Evolutionary conservation across 2,888 invertebrate genomes (phyloP).

Genomic region (Pemphredon lugubris): DNA sequence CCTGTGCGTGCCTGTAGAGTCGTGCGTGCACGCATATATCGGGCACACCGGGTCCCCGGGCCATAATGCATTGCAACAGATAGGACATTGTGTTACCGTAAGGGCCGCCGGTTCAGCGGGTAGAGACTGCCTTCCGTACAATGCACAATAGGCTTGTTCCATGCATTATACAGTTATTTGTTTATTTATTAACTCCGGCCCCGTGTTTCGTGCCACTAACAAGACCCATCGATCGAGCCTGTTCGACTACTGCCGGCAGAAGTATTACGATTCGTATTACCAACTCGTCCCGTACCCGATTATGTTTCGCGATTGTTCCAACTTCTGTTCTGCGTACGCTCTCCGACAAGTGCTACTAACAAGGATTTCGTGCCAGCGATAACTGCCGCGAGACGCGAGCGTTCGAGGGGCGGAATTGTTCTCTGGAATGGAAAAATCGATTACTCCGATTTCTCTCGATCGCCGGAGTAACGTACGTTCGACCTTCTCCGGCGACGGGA

Average conservation of each 20-base stretch:
- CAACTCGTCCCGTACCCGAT: no score
- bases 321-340: no score
- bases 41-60: conserved; percentile 29
- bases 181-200: conserved; percentile 61
- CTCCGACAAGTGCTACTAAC: no score
- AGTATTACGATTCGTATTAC: background rate
- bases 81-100: conserved; percentile 62
- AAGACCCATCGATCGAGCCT: conserved; percentile 30
- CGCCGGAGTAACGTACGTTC: no score
- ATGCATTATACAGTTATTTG: conserved; percentile 61
- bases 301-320: no score
- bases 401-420: no score
- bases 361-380: no score
- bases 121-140: conserved; percentile 49
- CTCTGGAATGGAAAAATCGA: no score
- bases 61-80: conserved; percentile 61
- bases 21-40: conserved; percentile 33
- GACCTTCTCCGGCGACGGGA: no score
- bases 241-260: conserved; percentile 14
- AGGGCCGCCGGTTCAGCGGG: conserved; percentile 29
- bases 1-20: conserved; percentile 39
- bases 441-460: no score
- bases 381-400: no score
- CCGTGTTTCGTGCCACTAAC: conserved; percentile 36
- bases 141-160: conserved; percentile 62